phyloP scores from a whole-genome alignment of 2,113 vertebrate species.

The Pao palembangensis region DNA sequence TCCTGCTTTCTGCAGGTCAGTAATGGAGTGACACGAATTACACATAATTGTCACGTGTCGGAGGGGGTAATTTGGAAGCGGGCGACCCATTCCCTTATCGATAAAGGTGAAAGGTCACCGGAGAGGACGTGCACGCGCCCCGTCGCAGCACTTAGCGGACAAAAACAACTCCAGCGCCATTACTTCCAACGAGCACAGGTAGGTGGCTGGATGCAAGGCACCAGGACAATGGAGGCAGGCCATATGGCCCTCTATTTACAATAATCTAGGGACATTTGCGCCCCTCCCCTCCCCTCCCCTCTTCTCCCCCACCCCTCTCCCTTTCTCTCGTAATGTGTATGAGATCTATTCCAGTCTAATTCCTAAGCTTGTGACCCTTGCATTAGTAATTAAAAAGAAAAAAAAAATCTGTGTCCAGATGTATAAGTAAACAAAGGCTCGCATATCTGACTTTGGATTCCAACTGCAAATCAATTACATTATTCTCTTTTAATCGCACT shows the following conservation, averaged over 20 bases:
- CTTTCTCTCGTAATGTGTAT: conserved; percentile 67
- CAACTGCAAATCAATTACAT: conserved; percentile 76
- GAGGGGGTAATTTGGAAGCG: conserved; percentile 73
- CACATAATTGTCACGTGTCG: conserved; percentile 74
- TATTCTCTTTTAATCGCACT: conserved; percentile 63
- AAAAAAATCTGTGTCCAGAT: conserved; percentile 71
- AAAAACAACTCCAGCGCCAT: conserved; percentile 59
- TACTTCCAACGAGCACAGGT: conserved; percentile 66
- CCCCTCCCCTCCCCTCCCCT: conserved; percentile 44
- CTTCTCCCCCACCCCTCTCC: conserved; percentile 41
- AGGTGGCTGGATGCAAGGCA: conserved; percentile 62
- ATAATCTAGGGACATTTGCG: conserved; percentile 70
- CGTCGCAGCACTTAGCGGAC: conserved; percentile 70
- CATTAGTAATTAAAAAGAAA: conserved; percentile 80
- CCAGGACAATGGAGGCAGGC: conserved; percentile 66
- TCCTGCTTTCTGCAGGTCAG: conserved; percentile 70
- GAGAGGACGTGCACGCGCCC: conserved; percentile 70
- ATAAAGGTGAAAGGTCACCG: conserved; percentile 73
- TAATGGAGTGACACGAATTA: conserved; percentile 81
- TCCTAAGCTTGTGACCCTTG: conserved; percentile 72
- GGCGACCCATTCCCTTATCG: conserved; percentile 71
- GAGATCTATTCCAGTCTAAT: conserved; percentile 73
- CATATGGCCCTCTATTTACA: conserved; percentile 75
- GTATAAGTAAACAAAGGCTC: conserved; percentile 67
- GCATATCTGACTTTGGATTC: conserved; percentile 71